phyloP scores from a whole-genome alignment of 2,113 vertebrate genomes.

The Dipodomys ordii region DNA sequence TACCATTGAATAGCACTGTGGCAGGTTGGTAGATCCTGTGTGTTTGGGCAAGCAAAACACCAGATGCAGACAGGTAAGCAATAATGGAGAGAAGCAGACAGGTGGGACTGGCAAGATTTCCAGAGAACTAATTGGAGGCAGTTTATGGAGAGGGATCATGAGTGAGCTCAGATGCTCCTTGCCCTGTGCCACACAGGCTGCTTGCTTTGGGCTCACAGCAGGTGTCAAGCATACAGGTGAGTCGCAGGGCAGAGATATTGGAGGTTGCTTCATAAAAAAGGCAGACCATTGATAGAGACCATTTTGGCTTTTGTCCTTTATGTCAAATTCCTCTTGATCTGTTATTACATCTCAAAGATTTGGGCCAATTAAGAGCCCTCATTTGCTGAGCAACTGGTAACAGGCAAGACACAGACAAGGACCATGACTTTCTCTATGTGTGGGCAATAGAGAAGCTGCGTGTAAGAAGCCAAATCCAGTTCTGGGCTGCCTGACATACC shows the following conservation, averaged over 20 bases:
- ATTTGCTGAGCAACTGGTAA: background rate
- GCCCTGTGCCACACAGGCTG: background rate
- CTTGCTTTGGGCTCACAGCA: background rate
- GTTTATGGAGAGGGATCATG: background rate
- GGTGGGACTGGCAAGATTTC: background rate
- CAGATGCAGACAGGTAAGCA: background rate
- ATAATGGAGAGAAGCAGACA: background rate
- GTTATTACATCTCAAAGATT: background rate
- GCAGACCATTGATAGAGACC: background rate
- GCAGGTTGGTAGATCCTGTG: background rate
- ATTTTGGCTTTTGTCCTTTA: background rate
- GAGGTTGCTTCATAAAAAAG: background rate
- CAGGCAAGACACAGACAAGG: background rate
- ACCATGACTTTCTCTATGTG: background rate
- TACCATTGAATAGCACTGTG: background rate
- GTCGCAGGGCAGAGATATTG: background rate
- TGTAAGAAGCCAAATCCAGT: background rate
- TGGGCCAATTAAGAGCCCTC: background rate
- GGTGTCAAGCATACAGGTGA: background rate
- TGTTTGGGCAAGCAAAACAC: background rate
- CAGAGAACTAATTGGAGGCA: background rate
- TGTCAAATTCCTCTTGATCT: background rate
- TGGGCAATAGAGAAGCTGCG: background rate
- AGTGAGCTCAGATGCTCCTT: background rate
- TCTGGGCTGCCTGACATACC: background rate